Percentiles rank a stretch among this genome's conserved stretches.
Conservation (phyloP, 2,888 invertebrate genomes). For the Sminthurides aquaticus region DNA sequence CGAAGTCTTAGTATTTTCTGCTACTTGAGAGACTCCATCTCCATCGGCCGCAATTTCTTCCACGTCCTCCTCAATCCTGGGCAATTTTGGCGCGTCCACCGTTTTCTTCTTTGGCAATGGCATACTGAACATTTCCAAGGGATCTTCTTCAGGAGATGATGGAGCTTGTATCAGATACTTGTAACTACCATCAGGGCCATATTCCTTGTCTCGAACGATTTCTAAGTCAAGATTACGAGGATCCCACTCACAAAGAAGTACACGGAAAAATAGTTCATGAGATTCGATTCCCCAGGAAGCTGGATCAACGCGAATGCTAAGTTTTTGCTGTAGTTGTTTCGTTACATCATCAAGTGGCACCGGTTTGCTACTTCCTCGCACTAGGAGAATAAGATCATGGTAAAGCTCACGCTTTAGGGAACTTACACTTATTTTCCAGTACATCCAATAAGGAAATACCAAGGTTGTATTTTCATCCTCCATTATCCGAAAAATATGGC, state of each 20-base stretch:
- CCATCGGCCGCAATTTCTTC: neutral
- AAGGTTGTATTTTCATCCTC: neutral
- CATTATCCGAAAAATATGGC: neutral
- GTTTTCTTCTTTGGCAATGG: neutral
- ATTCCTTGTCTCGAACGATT: neutral
- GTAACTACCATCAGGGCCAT: neutral
- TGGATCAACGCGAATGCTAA: neutral
- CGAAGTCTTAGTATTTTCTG: neutral
- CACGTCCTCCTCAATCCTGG: neutral
- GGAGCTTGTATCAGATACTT: neutral
- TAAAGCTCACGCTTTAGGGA: neutral
- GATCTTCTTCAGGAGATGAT: neutral
- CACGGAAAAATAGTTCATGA: neutral
- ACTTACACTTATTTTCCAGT: neutral
- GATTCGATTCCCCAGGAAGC: neutral
- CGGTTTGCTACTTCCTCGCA: neutral
- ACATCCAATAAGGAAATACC: neutral
- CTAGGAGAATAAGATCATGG: neutral
- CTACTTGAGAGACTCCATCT: neutral
- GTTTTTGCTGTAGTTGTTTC: neutral
- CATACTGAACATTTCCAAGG: neutral
- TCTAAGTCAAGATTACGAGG: neutral
- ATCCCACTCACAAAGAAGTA: neutral
- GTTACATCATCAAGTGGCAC: neutral
- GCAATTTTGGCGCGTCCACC: neutral